phyloP scores from a whole-genome alignment of 2,797 vertebrate genomes.

The Manis crassicaudata region DNA sequence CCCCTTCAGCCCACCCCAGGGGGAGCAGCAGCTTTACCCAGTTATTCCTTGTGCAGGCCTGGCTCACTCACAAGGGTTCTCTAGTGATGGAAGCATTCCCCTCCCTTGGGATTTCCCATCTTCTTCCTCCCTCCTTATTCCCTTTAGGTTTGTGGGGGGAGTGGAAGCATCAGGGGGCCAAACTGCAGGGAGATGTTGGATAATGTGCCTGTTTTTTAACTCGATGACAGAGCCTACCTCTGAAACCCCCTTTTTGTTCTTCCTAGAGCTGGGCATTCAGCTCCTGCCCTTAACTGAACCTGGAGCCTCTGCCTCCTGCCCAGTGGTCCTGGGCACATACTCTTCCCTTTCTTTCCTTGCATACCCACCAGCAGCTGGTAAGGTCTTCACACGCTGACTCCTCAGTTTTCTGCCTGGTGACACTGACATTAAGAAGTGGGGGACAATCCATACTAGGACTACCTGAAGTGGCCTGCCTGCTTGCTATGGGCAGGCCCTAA shows the following conservation, averaged over 20 bases:
- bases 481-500: slow-evolving; percentile 55
- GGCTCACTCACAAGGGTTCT: background rate
- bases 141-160: slow-evolving; percentile 69
- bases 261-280: no score
- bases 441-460: slow-evolving; percentile 37
- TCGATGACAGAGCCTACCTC: slow-evolving; percentile 84
- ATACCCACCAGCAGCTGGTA: slow-evolving; percentile 73
- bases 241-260: background rate
- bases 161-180: slow-evolving; percentile 53
- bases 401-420: slow-evolving; percentile 61
- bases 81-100: slow-evolving; percentile 52
- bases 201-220: slow-evolving; percentile 86
- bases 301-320: slow-evolving; percentile 60
- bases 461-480: slow-evolving; percentile 28
- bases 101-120: background rate
- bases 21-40: background rate
- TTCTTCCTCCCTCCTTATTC: slow-evolving; percentile 35
- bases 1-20: background rate
- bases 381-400: slow-evolving; percentile 58
- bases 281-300: slow-evolving; percentile 57
- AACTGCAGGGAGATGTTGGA: slow-evolving; percentile 73
- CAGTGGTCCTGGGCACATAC: background rate
- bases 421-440: slow-evolving; percentile 53
- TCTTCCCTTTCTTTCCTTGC: slow-evolving; percentile 55
- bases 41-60: background rate